These are phyloP conservation scores for Himalopsyche kuldschensis DNA, from an alignment of 2,888 invertebrate species.

Conservation along the genomic window DNA sequence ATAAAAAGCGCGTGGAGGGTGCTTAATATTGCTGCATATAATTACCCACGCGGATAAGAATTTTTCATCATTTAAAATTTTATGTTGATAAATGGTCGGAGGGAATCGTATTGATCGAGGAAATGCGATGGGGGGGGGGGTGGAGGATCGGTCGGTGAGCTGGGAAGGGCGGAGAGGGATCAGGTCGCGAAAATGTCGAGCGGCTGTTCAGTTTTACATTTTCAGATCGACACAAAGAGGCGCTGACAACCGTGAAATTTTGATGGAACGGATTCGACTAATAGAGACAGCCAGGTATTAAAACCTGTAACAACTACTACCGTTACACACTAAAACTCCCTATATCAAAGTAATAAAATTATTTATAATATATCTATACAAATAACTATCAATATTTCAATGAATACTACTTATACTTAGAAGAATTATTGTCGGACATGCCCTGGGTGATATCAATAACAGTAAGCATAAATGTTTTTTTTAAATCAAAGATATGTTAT, in stretches of 20 bases:
- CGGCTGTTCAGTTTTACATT: conserved; percentile 9
- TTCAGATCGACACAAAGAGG: conserved; percentile 6
- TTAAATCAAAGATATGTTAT: too few relatives aligned
- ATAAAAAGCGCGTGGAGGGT: too few relatives aligned
- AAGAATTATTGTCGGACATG: too few relatives aligned
- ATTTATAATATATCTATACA: too few relatives aligned
- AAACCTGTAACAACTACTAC: background rate
- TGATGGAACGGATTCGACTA: conserved; percentile 21
- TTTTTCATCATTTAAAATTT: background rate
- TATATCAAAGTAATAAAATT: too few relatives aligned
- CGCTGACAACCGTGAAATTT: conserved; percentile 28
- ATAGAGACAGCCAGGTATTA: background rate
- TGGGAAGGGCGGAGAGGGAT: background rate
- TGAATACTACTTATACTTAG: too few relatives aligned
- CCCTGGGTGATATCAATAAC: too few relatives aligned
- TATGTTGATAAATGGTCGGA: background rate
- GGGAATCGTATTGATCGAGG: background rate
- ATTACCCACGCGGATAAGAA: background rate
- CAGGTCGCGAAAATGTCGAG: background rate
- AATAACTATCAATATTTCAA: too few relatives aligned
- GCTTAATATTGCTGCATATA: background rate
- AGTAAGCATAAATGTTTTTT: too few relatives aligned
- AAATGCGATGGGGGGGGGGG: background rate
- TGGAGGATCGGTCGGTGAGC: background rate
- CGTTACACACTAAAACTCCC: too few relatives aligned